Conservation (phyloP, 2,113 vertebrate species). For the Indicator indicator region DNA sequence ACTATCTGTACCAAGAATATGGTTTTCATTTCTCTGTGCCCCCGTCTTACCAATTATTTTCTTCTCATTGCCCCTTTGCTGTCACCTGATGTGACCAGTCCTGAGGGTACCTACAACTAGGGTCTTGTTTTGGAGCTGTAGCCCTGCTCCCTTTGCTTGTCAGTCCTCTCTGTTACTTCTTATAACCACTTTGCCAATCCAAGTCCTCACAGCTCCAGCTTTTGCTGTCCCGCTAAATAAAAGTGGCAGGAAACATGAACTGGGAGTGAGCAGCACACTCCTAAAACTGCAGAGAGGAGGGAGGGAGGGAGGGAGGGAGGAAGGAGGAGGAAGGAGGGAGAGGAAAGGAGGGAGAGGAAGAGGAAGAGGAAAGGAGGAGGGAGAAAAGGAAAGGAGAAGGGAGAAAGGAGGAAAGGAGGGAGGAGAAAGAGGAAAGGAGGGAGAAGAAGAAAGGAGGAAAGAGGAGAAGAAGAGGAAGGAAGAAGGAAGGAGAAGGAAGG, state of each 20-base stretch:
- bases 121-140: background rate
- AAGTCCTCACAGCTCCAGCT: background rate
- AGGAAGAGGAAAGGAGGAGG: too few relatives aligned
- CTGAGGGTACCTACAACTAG: background rate
- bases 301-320: too few relatives aligned
- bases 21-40: background rate
- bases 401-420: too few relatives aligned
- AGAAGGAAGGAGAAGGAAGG: too few relatives aligned
- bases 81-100: background rate
- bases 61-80: background rate
- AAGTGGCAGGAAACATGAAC: background rate
- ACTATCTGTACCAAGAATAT: background rate
- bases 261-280: background rate
- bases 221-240: background rate
- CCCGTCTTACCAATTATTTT: background rate
- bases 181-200: background rate
- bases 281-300: background rate
- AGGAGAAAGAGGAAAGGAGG: too few relatives aligned
- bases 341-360: too few relatives aligned
- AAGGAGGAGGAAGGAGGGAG: too few relatives aligned
- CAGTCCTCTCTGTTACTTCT: background rate
- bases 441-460: too few relatives aligned
- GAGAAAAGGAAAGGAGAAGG: too few relatives aligned
- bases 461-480: too few relatives aligned
- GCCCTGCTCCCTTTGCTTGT: background rate